A percentile compares a stretch with the other conserved stretches of the same genome.
Evolutionary conservation across 2,113 vertebrate species (phyloP).

Genomic region (sheep (Ovis aries)): DNA sequence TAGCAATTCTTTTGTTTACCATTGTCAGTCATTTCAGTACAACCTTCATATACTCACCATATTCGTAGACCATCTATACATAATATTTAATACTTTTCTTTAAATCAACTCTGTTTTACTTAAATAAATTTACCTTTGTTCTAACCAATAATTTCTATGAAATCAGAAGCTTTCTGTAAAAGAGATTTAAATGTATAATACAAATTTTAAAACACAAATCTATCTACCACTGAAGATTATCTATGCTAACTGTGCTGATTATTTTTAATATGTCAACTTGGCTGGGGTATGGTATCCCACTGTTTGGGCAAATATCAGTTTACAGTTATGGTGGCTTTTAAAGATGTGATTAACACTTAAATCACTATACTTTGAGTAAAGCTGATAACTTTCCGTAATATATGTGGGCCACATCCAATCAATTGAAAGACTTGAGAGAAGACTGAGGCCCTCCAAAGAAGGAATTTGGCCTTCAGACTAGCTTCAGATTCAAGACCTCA

Average conservation of each 20-base stretch:
- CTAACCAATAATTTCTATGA: neutral
- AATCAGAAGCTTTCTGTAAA: neutral
- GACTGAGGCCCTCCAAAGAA: neutral
- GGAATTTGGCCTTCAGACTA: neutral
- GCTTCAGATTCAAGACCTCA: neutral
- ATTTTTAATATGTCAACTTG: neutral
- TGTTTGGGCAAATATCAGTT: neutral
- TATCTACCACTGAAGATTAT: neutral
- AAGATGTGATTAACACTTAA: neutral
- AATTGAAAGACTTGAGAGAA: neutral
- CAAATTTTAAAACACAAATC: neutral
- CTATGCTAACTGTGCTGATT: neutral
- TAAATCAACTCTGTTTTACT: neutral
- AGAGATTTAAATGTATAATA: neutral
- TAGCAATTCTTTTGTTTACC: neutral
- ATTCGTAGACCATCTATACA: neutral
- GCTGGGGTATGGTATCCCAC: neutral
- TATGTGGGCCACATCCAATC: neutral
- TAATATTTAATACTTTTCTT: neutral
- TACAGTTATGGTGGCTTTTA: neutral
- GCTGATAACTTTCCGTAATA: neutral
- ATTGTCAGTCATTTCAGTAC: neutral
- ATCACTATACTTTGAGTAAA: neutral
- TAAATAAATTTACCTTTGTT: neutral
- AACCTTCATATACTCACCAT: neutral